Base-by-base conservation (phyloP, 1,140 invertebrate species). In the Diploscapter pachys region DNA sequence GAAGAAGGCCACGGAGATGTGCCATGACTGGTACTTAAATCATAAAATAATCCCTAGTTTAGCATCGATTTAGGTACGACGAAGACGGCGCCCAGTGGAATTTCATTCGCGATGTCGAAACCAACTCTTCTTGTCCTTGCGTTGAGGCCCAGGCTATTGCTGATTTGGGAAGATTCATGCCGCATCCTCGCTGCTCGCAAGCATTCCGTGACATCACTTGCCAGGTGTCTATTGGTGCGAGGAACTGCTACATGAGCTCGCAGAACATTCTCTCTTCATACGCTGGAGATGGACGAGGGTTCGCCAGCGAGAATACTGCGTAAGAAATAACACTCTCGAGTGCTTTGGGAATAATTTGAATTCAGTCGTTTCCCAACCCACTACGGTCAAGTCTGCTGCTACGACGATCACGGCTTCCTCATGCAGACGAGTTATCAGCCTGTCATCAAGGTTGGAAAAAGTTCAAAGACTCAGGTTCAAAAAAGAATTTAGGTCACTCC, bases 121-220 rank as follows among this genome's bases (percentile, higher is more conserved):
- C 82, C 9, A 84, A 84, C 57, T 79, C 83, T 5, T 86, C 84
- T 9, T 84, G 83, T 75, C 83, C 83, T 8, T 84, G 83, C 71
- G 64, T 80, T 48, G 80, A 81, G 64, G 72, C 70, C 63, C 82
- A 83, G 63, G 83, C 83, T 55, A 62, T 73, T 57, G 59, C 83
- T 53, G 83, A 84, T 77, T 70, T 84, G 54, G 83, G 83, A 52
- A 61, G 83, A 64, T 84, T 86, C 76, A 84, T 84, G 83, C 83
- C 83, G 8, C 83, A 84, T 83, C 83, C 83, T 3, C 74, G 83
- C 53, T 84, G 83, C 66, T 84, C 83, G 3, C 84, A 83, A 63
- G 83, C 62, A 56, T 84, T 84, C 81, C 84, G 83, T 64, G 84
- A 84, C 77, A 83, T 84, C 70, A 85, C 82, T 63, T 84, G 83